Evolutionary conservation across 53 echinoderm and acorn worm species (phyloP).

Genomic region (Pentamera pediparva): DNA sequence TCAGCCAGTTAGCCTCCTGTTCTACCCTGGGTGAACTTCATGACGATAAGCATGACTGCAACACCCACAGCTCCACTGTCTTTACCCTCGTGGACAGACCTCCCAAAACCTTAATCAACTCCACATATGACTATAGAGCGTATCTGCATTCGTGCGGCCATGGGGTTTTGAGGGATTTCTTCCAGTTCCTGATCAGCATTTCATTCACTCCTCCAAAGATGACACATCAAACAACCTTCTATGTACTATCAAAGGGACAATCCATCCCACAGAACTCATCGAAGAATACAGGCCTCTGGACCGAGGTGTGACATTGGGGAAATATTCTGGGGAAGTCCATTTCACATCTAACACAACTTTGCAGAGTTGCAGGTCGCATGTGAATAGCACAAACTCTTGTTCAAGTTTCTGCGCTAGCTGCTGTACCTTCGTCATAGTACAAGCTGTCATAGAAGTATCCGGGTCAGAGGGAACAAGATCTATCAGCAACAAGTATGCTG

Average conservation of each 20-base stretch:
- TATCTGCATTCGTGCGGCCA: background rate
- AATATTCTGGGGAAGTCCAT: too few species aligned
- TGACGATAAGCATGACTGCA: conserved; percentile 11
- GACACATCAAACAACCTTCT: background rate
- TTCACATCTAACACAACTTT: too few species aligned
- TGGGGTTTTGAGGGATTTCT: background rate
- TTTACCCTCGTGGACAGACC: conserved; percentile 7
- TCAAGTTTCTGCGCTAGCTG: too few species aligned
- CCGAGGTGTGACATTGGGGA: background rate
- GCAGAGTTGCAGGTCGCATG: too few species aligned
- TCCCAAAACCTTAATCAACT: conserved; percentile 22
- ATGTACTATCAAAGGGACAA: background rate
- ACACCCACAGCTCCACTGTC: conserved; percentile 25
- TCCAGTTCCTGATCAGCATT: background rate
- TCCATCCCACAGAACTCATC: too few species aligned
- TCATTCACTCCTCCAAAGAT: background rate
- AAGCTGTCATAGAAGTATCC: too few species aligned
- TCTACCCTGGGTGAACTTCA: conserved; percentile 17
- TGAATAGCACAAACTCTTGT: too few species aligned
- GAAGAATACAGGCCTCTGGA: background rate
- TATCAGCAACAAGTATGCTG: too few species aligned
- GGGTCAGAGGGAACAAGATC: too few species aligned
- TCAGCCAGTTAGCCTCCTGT: conserved; percentile 26
- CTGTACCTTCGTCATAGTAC: too few species aligned
- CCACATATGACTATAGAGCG: background rate